phyloP scores from a whole-genome alignment of 2,888 invertebrate species.

The Anthophora plumipes region DNA sequence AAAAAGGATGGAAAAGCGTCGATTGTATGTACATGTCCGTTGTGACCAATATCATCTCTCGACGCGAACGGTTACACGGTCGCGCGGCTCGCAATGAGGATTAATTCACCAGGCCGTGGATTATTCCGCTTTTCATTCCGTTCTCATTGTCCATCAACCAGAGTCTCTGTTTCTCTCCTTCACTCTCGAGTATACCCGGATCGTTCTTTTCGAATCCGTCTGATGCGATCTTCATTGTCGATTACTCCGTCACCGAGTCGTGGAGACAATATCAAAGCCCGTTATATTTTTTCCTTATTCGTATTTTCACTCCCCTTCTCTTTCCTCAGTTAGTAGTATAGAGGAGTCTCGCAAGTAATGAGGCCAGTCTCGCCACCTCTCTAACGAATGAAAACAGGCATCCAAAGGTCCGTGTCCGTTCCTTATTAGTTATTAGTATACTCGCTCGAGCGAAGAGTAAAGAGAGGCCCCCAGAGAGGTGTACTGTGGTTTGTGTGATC shows the following conservation, averaged over 20 bases:
- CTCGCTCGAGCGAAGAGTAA: slow-evolving; percentile 61
- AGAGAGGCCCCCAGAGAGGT: neutral
- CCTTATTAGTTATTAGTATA: slow-evolving; percentile 79
- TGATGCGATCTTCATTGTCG: slow-evolving; percentile 67
- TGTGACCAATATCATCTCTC: slow-evolving; percentile 29
- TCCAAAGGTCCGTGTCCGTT: slow-evolving; percentile 70
- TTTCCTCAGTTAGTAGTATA: too few relatives aligned
- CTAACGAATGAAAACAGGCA: slow-evolving; percentile 28
- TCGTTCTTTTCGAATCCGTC: slow-evolving; percentile 58
- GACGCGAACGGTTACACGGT: slow-evolving; percentile 43
- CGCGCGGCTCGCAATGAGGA: slow-evolving; percentile 41
- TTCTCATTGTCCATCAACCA: slow-evolving; percentile 51
- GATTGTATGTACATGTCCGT: slow-evolving; percentile 11
- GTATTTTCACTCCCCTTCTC: too few relatives aligned
- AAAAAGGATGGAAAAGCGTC: neutral
- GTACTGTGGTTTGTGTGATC: too few relatives aligned
- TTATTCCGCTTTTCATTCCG: slow-evolving; percentile 56
- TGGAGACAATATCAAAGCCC: slow-evolving; percentile 67
- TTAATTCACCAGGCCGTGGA: slow-evolving; percentile 54
- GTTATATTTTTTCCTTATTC: slow-evolving; percentile 59
- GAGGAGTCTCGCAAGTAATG: slow-evolving; percentile 52
- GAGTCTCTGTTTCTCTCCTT: too few relatives aligned
- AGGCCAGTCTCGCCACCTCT: slow-evolving; percentile 44
- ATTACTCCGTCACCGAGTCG: slow-evolving; percentile 60
- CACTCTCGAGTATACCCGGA: slow-evolving; percentile 44